These are phyloP conservation scores for Pachyrhynchus sulphureomaculatus DNA, from an alignment of 1,140 invertebrate genomes.

Conservation along the genomic window DNA sequence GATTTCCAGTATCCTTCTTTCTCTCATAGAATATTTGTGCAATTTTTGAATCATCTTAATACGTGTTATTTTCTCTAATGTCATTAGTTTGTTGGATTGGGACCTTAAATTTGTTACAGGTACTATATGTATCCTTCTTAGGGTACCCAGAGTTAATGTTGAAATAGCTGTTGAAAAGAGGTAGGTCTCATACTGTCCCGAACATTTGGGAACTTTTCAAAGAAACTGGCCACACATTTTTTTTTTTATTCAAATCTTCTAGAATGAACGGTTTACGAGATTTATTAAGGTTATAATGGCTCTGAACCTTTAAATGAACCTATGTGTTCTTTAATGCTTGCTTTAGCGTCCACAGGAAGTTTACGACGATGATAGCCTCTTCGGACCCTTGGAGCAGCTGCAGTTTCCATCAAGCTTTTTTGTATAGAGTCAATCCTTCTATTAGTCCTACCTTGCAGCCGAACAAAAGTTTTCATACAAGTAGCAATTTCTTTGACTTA, in stretches of 20 bases:
- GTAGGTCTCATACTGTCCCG: constrained; percentile 15
- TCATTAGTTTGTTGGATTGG: background rate
- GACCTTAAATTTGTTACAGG: constrained; percentile 15
- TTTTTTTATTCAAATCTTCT: constrained; percentile 22
- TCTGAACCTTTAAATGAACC: constrained; percentile 6
- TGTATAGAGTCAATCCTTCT: too few relatives aligned
- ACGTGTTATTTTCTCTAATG: background rate
- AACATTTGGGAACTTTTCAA: background rate
- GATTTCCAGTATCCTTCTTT: constrained; percentile 15
- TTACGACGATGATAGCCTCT: too few relatives aligned
- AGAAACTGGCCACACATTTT: constrained; percentile 23
- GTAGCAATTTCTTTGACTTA: too few relatives aligned
- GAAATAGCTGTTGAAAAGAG: constrained; percentile 12
- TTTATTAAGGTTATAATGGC: constrained; percentile 22
- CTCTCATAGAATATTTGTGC: constrained; percentile 27
- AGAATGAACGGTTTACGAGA: constrained; percentile 14
- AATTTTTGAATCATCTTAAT: constrained; percentile 12
- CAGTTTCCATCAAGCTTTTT: too few relatives aligned
- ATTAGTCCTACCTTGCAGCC: too few relatives aligned
- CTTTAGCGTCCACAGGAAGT: too few relatives aligned
- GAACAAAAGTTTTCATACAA: too few relatives aligned
- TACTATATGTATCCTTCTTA: constrained; percentile 16
- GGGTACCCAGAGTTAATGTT: constrained; percentile 33
- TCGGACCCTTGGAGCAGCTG: too few relatives aligned
- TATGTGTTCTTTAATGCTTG: constrained; percentile 15